phyloP scores from a whole-genome alignment of 30 jellyfish, hydroid and myxozoan genomes.

The Chrysaora quinquecirrha region DNA sequence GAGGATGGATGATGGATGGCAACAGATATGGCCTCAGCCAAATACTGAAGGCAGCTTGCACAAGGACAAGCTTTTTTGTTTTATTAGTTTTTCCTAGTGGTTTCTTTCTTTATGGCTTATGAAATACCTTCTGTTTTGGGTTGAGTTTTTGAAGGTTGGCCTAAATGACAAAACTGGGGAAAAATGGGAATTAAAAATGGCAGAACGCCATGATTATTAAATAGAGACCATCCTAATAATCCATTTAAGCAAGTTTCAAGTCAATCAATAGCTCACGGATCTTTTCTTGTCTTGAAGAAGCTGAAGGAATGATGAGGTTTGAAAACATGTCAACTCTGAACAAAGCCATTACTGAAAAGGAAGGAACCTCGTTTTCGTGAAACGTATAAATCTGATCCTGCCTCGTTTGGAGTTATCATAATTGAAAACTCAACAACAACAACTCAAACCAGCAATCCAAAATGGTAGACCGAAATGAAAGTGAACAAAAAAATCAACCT shows the following conservation, averaged over 20 bases:
- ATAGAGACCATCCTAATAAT: neutral
- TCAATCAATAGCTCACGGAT: neutral
- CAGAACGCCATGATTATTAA: neutral
- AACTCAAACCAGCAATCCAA: neutral
- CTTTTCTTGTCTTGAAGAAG: neutral
- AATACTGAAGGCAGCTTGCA: too few relatives aligned
- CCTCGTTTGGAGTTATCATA: too few relatives aligned
- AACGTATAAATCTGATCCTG: too few relatives aligned
- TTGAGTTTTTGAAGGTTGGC: too few relatives aligned
- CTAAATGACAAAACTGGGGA: neutral
- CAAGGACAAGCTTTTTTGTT: too few relatives aligned
- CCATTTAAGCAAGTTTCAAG: neutral
- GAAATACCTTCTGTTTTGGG: too few relatives aligned
- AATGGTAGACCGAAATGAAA: neutral
- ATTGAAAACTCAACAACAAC: conserved; percentile 18
- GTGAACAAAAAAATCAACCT: neutral
- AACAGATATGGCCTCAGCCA: too few relatives aligned
- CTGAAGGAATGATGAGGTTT: neutral
- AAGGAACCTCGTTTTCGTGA: too few relatives aligned
- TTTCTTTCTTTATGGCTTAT: too few relatives aligned
- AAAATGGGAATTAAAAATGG: neutral
- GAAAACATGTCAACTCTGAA: neutral
- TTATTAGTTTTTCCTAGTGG: too few relatives aligned
- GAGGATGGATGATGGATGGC: too few relatives aligned
- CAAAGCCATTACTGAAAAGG: neutral